phyloP scores from a whole-genome alignment of 1,140 invertebrate genomes.

The Brachionus angularis region DNA sequence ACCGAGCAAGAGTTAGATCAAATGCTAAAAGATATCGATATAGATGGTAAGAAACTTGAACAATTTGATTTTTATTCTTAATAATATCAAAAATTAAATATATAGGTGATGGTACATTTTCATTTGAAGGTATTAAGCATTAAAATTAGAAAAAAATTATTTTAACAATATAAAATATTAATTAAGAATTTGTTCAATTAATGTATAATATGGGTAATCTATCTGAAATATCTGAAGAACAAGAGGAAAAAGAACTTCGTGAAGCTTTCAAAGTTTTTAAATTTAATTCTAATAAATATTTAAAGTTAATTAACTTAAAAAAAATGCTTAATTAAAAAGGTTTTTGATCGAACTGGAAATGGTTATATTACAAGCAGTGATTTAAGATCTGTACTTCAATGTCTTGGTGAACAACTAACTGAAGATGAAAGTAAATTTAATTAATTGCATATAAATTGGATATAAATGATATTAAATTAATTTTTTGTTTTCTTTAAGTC shows the following conservation, averaged over 20 bases:
- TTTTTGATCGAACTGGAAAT: conserved; percentile 33
- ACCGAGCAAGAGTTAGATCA: conserved; percentile 45
- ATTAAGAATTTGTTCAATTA: conserved; percentile 38
- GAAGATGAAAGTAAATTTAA: conserved; percentile 41
- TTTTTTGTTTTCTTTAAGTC: not conserved
- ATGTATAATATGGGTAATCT: conserved; percentile 38
- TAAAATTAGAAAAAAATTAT: not conserved
- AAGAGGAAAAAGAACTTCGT: conserved; percentile 31
- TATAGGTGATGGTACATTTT: conserved; percentile 36
- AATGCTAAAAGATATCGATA: conserved; percentile 45
- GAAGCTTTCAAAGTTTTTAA: conserved; percentile 41
- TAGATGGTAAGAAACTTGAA: conserved; percentile 20
- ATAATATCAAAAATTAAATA: not conserved
- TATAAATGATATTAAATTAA: not conserved
- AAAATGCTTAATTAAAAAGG: not conserved
- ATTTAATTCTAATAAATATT: too few species aligned
- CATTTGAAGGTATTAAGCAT: conserved; percentile 30
- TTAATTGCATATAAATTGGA: too few species aligned
- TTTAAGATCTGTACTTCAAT: conserved; percentile 38
- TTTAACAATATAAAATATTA: not conserved
- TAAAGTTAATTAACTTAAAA: not conserved
- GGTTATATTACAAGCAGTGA: conserved; percentile 29
- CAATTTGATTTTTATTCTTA: not conserved
- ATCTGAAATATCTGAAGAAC: conserved; percentile 32
- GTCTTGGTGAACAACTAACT: conserved; percentile 31